A percentile compares a stretch with the other conserved stretches of the same genome.
phyloP scores from a whole-genome alignment of 2,113 vertebrate species.

The Oryzias melastigma region DNA sequence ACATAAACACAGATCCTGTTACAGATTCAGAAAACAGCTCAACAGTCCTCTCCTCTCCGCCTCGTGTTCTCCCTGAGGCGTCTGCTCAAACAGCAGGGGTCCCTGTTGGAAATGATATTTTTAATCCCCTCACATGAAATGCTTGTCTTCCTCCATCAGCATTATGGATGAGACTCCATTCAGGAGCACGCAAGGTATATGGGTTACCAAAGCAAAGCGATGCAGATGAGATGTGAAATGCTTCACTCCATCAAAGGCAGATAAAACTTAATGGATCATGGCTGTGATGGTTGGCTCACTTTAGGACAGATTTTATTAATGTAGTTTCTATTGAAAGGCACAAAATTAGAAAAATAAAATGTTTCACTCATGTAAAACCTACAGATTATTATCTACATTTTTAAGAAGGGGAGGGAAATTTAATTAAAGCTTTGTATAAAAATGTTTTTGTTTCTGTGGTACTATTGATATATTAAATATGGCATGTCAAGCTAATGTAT shows the following conservation, averaged over 20 bases:
- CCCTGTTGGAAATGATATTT: background rate
- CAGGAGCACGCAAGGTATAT: background rate
- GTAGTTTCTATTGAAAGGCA: no score
- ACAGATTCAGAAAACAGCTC: no score
- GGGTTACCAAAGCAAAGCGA: background rate
- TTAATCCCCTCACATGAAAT: background rate
- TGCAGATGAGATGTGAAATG: background rate
- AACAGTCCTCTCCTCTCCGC: background rate
- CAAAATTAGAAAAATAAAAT: no score
- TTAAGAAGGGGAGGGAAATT: no score
- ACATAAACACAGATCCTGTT: no score
- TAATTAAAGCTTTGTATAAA: no score
- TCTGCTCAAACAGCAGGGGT: background rate
- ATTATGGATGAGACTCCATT: background rate
- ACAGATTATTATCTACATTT: no score
- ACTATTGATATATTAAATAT: no score
- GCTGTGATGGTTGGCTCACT: background rate
- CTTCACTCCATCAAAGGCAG: background rate
- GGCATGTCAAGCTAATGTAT: no score
- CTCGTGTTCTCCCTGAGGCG: background rate
- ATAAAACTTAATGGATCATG: background rate
- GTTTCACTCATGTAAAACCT: no score
- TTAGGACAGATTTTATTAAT: background rate
- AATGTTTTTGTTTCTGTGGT: no score
- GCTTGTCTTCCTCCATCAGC: background rate